Conservation (phyloP, 2,113 vertebrate species). For the Archilochus colubris region DNA sequence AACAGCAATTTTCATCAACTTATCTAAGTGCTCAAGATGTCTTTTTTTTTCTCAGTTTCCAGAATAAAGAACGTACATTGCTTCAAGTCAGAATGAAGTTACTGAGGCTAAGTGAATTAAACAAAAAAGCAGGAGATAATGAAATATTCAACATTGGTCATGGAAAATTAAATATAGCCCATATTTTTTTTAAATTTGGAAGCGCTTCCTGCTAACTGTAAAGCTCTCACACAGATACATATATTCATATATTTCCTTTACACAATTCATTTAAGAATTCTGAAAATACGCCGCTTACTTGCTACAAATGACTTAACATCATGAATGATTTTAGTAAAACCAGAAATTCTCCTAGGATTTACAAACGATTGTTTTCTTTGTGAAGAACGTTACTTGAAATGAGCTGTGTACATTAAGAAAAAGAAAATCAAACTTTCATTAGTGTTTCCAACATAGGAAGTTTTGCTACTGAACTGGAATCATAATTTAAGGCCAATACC, state of each 20-base stretch:
- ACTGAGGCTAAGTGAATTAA: neutral
- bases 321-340: neutral
- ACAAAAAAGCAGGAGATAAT: neutral
- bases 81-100: neutral
- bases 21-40: neutral
- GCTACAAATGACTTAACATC: neutral
- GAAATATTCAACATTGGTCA: neutral
- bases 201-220: neutral
- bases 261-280: neutral
- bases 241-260: neutral
- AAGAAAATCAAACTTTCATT: neutral
- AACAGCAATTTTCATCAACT: neutral
- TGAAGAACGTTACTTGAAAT: neutral
- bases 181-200: neutral
- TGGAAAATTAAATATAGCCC: neutral
- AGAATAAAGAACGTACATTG: neutral
- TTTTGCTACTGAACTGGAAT: neutral
- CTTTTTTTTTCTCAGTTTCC: neutral
- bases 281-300: neutral
- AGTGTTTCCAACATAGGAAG: neutral
- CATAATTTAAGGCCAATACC: neutral
- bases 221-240: neutral
- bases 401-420: neutral
- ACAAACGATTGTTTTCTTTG: neutral
- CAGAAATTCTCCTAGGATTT: neutral